A percentile compares a stretch with the other conserved stretches of the same genome.
These are phyloP conservation scores for Podarcis lilfordi DNA, from an alignment of 2,797 vertebrate species.

Conservation along the genomic window DNA sequence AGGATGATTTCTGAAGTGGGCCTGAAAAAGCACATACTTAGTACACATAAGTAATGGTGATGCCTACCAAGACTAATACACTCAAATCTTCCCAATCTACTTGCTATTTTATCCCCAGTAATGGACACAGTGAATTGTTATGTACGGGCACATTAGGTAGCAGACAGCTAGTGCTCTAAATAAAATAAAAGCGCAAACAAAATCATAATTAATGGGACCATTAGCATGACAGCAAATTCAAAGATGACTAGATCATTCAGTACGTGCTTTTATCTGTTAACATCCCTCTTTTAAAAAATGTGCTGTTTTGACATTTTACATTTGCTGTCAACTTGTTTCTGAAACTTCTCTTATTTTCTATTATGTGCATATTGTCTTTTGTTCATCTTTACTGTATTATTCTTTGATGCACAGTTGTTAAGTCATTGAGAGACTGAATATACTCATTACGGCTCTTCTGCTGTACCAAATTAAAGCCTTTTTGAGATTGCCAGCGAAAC, in stretches of 20 bases:
- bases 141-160: not conserved
- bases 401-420: not conserved
- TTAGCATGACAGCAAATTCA: not conserved
- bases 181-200: conserved; percentile 7
- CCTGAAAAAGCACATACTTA: not conserved
- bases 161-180: not conserved
- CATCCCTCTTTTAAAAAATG: not conserved
- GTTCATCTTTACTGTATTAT: conserved; percentile 4
- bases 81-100: not conserved
- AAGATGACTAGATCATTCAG: conserved; percentile 1
- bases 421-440: not conserved
- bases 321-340: not conserved
- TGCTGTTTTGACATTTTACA: conserved; percentile 9
- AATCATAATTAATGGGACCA: conserved; percentile 14
- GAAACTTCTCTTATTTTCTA: conserved; percentile 16
- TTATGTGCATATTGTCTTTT: not conserved
- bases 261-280: not conserved
- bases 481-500: not conserved
- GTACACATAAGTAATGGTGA: not conserved
- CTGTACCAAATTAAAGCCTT: not conserved
- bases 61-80: not conserved
- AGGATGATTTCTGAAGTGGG: not conserved
- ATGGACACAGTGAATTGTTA: conserved; percentile 4
- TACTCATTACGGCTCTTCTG: not conserved
- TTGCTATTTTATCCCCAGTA: conserved; percentile 7